These are phyloP conservation scores for Plecotus auritus DNA, from an alignment of 2,113 vertebrate genomes.

Conservation along the genomic window DNA sequence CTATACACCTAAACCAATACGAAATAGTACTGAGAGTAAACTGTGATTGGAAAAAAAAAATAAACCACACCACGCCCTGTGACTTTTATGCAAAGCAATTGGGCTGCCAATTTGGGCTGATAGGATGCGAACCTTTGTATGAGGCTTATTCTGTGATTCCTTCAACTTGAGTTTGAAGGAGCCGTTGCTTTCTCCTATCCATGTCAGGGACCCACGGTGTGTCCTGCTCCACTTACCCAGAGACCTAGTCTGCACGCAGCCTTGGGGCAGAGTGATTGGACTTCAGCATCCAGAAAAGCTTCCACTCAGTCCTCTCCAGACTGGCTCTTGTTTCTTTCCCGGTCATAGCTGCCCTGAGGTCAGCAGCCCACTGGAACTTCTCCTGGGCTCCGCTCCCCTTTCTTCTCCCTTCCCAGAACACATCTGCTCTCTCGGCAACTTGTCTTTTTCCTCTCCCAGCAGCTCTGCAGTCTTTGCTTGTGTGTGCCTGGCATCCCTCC, in stretches of 20 bases:
- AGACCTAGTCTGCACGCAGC: conserved; percentile 90
- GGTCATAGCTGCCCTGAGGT: conserved; percentile 84
- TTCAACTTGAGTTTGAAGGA: conserved; percentile 79
- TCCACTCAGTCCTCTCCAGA: conserved; percentile 85
- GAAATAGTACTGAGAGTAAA: not conserved
- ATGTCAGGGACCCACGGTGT: conserved; percentile 72
- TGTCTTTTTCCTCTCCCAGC: conserved; percentile 84
- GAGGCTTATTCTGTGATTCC: conserved; percentile 69
- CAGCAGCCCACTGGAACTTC: conserved; percentile 88
- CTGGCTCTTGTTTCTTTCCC: conserved; percentile 77
- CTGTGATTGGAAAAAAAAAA: not conserved
- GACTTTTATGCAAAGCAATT: conserved; percentile 36
- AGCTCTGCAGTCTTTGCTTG: conserved; percentile 85
- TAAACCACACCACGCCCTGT: not conserved
- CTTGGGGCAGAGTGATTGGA: conserved; percentile 89
- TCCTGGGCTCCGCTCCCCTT: conserved; percentile 79
- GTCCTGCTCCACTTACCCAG: conserved; percentile 84
- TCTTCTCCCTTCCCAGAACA: conserved; percentile 85
- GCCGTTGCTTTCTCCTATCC: conserved; percentile 77
- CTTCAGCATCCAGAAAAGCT: conserved; percentile 83
- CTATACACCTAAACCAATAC: not conserved
- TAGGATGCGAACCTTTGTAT: conserved; percentile 66
- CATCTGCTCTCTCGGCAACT: conserved; percentile 75
- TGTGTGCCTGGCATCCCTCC: conserved; percentile 83
- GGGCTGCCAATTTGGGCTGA: conserved; percentile 45